These are phyloP conservation scores for Micrasema longulum DNA, from an alignment of 1,140 invertebrate species.

Conservation along the genomic window DNA sequence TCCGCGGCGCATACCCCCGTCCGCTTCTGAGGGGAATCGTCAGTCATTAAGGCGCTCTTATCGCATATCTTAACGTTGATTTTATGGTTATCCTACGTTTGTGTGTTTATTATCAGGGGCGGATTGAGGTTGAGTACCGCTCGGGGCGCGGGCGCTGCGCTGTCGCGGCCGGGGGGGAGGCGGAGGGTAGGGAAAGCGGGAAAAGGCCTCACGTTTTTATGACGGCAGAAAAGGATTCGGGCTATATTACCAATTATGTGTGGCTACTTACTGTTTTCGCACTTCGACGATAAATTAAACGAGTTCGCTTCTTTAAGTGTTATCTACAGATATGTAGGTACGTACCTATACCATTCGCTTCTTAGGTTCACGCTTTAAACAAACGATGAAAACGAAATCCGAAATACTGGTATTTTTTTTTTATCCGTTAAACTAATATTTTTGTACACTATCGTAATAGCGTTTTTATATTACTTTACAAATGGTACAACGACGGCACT, in stretches of 20 bases:
- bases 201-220: constrained; percentile 9
- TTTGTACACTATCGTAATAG: too few relatives aligned
- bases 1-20: background rate
- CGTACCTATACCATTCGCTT: background rate
- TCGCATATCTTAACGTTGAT: constrained; percentile 51
- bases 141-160: background rate
- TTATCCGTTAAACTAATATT: too few relatives aligned
- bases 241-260: constrained; percentile 17
- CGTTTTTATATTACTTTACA: too few relatives aligned
- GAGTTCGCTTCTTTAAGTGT: constrained; percentile 5
- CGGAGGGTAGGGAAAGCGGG: background rate
- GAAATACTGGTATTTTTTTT: too few relatives aligned
- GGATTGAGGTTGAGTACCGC: constrained; percentile 6
- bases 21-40: background rate
- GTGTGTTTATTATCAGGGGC: constrained; percentile 40
- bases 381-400: too few relatives aligned
- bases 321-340: background rate
- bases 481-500: too few relatives aligned
- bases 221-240: background rate
- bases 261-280: constrained; percentile 11
- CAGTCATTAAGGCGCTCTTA: constrained; percentile 49
- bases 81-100: constrained; percentile 51
- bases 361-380: background rate
- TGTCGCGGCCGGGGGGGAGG: background rate
- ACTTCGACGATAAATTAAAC: background rate